Evolutionary conservation across 2,113 vertebrate genomes (phyloP).

Genomic region (Megaceryle torquata): DNA sequence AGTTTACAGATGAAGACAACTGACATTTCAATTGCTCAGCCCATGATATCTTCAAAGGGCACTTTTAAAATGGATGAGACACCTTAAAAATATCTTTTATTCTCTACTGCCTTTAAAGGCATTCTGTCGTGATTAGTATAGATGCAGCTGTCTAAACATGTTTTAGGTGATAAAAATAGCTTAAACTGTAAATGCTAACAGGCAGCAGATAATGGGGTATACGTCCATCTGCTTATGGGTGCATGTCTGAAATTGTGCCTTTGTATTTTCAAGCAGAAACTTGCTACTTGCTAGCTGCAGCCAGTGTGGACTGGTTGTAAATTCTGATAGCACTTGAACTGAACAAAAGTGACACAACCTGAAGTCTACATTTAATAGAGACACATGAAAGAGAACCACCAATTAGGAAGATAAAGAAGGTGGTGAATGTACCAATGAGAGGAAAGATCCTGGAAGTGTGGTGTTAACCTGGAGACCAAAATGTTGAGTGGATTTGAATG

Average conservation of each 20-base stretch:
- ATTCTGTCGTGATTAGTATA: not conserved
- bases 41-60: not conserved
- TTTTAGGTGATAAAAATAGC: not conserved
- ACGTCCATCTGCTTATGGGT: accelerated
- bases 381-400: not conserved
- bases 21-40: not conserved
- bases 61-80: not conserved
- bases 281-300: not conserved
- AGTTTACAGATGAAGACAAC: not conserved
- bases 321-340: not conserved
- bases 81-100: not conserved
- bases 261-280: not conserved
- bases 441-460: not conserved
- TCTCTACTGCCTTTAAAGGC: not conserved
- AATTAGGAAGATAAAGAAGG: not conserved
- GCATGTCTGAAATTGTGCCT: not conserved
- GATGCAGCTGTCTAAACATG: not conserved
- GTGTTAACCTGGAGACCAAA: not conserved
- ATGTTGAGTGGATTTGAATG: not conserved
- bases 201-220: not conserved
- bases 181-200: not conserved
- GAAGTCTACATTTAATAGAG: not conserved
- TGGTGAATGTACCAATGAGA: not conserved
- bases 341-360: not conserved
- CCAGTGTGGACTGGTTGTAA: accelerated